Evolutionary conservation across 2,888 invertebrate genomes (phyloP).

Genomic region (Mycalesis mineus): DNA sequence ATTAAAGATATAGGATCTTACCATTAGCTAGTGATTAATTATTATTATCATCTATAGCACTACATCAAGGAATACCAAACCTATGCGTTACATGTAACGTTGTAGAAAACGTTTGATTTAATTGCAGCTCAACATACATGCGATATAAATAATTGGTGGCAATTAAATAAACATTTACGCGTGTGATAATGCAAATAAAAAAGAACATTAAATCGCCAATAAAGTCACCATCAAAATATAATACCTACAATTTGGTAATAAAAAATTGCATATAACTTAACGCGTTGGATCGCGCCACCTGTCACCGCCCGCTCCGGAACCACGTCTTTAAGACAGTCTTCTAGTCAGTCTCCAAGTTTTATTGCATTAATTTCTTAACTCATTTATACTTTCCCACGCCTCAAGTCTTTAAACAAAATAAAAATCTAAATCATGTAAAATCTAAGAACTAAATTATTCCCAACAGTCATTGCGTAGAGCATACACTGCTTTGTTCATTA

Average conservation of each 20-base stretch:
- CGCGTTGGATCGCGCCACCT: conserved; percentile 28
- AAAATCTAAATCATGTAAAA: conserved; percentile 43
- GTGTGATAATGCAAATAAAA: conserved; percentile 34
- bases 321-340: conserved; percentile 74
- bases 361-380: conserved; percentile 71
- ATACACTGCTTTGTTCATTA: conserved; percentile 28
- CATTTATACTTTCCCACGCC: conserved; percentile 49
- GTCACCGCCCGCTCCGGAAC: conserved; percentile 38
- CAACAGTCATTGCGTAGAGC: conserved; percentile 19
- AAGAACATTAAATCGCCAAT: conserved; percentile 32
- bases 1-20: conserved; percentile 18
- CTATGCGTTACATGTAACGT: conserved; percentile 9
- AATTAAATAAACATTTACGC: conserved; percentile 42
- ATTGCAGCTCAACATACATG: conserved; percentile 16
- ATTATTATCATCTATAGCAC: conserved; percentile 26
- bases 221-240: conserved; percentile 30
- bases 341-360: conserved; percentile 76
- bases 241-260: conserved; percentile 52
- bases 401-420: conserved; percentile 44
- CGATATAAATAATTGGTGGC: conserved; percentile 30
- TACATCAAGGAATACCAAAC: conserved; percentile 25
- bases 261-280: conserved; percentile 35
- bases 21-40: conserved; percentile 25
- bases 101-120: conserved; percentile 13
- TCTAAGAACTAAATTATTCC: conserved; percentile 39